Conservation (phyloP, 2,888 invertebrate genomes). For the Orthosia gothica region DNA sequence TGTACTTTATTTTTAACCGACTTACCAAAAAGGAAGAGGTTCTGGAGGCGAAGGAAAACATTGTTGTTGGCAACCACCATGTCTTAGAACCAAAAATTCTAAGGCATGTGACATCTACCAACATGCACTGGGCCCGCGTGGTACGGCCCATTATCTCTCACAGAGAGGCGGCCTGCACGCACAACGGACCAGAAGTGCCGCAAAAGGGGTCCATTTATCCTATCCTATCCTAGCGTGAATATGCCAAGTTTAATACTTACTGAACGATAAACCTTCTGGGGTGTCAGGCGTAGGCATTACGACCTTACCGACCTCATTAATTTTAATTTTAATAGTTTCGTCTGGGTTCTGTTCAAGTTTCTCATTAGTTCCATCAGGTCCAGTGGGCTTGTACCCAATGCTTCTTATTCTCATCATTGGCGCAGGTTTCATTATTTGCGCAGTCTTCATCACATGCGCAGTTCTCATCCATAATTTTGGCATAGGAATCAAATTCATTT, state of each 20-base stretch:
- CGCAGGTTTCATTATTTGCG: neutral
- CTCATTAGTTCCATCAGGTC: neutral
- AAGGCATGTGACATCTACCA: no score
- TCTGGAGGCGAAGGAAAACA: no score
- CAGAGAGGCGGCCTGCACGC: no score
- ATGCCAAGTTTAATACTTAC: constrained; percentile 11
- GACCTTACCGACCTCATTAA: neutral
- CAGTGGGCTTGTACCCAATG: neutral
- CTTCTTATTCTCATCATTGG: neutral
- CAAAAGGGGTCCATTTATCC: no score
- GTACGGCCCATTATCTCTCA: no score
- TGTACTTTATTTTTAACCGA: no score
- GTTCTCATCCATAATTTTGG: constrained; percentile 11
- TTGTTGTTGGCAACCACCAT: no score
- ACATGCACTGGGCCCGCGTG: no score
- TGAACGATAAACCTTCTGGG: neutral
- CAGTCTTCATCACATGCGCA: neutral
- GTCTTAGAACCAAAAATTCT: neutral
- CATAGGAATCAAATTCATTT: constrained; percentile 28
- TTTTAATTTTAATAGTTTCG: constrained; percentile 6
- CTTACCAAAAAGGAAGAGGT: no score
- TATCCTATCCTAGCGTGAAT: neutral
- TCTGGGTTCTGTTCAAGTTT: neutral
- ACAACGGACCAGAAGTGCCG: no score
- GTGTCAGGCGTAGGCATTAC: neutral